Evolutionary conservation across 2,113 vertebrate genomes (phyloP), one percentile per base, ranked within the genome.

Genomic region (Notothenia coriiceps): DNA sequence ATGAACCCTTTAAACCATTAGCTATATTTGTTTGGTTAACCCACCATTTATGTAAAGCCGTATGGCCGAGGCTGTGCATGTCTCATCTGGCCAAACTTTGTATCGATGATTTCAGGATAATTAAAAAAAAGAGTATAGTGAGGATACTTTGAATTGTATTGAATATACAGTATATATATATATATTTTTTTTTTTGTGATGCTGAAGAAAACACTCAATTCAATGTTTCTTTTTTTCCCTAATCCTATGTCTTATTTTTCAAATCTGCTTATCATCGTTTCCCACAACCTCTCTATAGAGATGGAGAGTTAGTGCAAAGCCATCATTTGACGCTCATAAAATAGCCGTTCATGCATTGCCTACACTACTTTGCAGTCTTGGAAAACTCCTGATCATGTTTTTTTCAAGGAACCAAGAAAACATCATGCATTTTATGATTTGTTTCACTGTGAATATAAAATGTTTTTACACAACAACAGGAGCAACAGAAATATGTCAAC

Each of bases 261-360:
- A 75, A 13, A 84, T 79, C 46, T 73, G 25, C 46, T 81, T 14
- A 77, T 74, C 46, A 25, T 62, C 22, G 44, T 44, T 71, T 50
- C 50, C 17, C 59, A 79, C 50, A 79, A 33, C 51, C 35, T 22
- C 66, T 59, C 65, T 20, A 25, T 4, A 78, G 44, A 71, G 29
- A 61, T 2, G 13, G 47, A 44, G 47, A 44, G 35, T 25, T 7
- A 17, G 62, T 33, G 75, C 51, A 47, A 54, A 49, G 47, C 51
- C 17, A 29, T 12, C 43, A 47, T 29, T 22, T 17, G 22, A 8
- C 7, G 44, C 44, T 63, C 29, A 59, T 49, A 56, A 0, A 70
- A 22, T 0, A 66, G 3, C 66, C 29, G 46, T 22, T 7, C 54
- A 49, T 17, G 15, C 11, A 50, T 18, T 76, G n/a, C 40, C 57